Conservation (phyloP, 1,140 invertebrate genomes). For the Penaeus indicus region DNA sequence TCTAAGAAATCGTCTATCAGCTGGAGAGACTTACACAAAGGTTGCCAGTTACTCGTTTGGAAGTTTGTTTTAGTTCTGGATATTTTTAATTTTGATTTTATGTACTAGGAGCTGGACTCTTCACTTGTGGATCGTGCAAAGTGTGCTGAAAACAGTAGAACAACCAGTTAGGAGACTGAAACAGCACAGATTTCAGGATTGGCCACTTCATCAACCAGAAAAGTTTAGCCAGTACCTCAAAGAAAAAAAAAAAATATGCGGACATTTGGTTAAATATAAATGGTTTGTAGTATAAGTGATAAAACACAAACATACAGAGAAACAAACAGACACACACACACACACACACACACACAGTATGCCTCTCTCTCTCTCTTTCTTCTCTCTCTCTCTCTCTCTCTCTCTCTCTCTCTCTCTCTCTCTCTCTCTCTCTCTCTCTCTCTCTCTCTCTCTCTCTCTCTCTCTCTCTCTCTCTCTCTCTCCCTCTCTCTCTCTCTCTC, state of each 20-base stretch:
- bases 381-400: too few relatives aligned
- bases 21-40: slow-evolving; percentile 39
- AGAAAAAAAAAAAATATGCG: too few relatives aligned
- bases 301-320: not conserved
- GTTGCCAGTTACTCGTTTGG: slow-evolving; percentile 41
- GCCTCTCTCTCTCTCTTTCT: too few relatives aligned
- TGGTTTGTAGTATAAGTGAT: too few relatives aligned
- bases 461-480: too few relatives aligned
- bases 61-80: slow-evolving; percentile 39
- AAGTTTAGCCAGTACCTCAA: too few relatives aligned
- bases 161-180: slow-evolving; percentile 29
- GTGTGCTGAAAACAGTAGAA: slow-evolving; percentile 52
- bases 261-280: too few relatives aligned
- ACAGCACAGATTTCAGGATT: not conserved
- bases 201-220: not conserved
- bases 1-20: too few relatives aligned
- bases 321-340: not conserved
- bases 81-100: slow-evolving; percentile 38
- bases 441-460: too few relatives aligned
- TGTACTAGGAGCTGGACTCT: slow-evolving; percentile 42
- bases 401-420: too few relatives aligned
- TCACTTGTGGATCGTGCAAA: slow-evolving; percentile 50
- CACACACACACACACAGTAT: not conserved
- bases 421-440: too few relatives aligned
- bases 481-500: too few relatives aligned